Percentiles rank a stretch among this genome's conserved stretches.
Conservation (phyloP, 2,113 vertebrate species). For the Chloropsis hardwickii region DNA sequence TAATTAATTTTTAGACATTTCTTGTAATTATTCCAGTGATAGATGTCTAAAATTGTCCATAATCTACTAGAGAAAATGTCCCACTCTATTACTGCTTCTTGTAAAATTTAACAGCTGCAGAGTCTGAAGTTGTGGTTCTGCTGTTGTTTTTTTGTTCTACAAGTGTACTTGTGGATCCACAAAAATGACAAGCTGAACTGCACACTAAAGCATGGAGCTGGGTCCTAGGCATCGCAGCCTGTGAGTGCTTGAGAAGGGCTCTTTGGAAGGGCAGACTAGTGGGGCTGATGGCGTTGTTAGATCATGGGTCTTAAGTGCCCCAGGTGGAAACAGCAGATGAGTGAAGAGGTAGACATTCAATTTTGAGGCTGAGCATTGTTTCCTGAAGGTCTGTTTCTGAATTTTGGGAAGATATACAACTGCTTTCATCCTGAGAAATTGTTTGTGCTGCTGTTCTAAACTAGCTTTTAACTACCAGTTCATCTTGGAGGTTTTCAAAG, state of each 20-base stretch:
- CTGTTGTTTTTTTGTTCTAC: neutral
- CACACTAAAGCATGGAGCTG: neutral
- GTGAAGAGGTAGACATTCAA: neutral
- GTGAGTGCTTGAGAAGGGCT: neutral
- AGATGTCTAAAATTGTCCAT: conserved; percentile 8
- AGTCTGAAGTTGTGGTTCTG: neutral
- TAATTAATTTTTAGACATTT: conserved; percentile 16
- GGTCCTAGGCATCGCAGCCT: accelerated
- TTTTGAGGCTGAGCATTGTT: neutral
- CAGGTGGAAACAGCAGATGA: neutral
- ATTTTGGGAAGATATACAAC: neutral
- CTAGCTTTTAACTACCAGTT: neutral
- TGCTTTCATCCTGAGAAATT: neutral
- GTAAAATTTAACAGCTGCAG: neutral
- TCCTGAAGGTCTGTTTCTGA: neutral
- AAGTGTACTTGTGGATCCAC: neutral
- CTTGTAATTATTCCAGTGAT: conserved; percentile 15
- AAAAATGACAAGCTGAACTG: neutral
- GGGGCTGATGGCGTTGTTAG: neutral
- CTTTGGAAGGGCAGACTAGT: neutral
- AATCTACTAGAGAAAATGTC: neutral
- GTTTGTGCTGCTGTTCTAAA: neutral
- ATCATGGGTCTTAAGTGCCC: neutral
- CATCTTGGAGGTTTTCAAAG: neutral
- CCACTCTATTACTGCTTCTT: neutral